A percentile compares a stretch with the other conserved stretches of the same genome.
Evolutionary conservation across 2,797 vertebrate genomes (phyloP).

Genomic region (Brachyalestes nurse): DNA sequence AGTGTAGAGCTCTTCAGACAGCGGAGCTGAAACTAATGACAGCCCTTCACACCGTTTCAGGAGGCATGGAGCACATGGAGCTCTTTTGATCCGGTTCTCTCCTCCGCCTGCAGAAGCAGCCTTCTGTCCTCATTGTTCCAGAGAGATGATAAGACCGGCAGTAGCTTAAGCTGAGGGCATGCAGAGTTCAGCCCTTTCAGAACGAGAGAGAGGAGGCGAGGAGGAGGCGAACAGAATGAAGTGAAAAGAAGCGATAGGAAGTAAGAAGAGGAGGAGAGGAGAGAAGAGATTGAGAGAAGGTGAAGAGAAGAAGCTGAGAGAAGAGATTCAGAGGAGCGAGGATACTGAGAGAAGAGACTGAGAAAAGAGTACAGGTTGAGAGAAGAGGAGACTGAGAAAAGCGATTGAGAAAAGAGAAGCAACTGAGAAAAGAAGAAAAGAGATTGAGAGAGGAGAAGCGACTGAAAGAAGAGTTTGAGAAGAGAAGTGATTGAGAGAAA

Average conservation of each 20-base stretch:
- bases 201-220: not conserved
- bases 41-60: not conserved
- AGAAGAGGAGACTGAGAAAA: too few species aligned
- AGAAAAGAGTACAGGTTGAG: not conserved
- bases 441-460: too few species aligned
- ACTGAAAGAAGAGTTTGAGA: not conserved
- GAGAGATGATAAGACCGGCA: constrained; percentile 68
- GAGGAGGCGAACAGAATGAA: constrained; percentile 12
- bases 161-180: constrained; percentile 76
- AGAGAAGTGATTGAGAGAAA: not conserved
- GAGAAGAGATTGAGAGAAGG: not conserved
- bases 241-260: constrained; percentile 33
- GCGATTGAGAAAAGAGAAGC: not conserved
- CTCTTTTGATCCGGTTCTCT: constrained; percentile 15
- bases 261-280: constrained; percentile 34
- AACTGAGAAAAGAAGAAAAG: not conserved
- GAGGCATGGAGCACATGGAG: constrained; percentile 11
- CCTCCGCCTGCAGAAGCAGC: constrained; percentile 30
- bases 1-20: not conserved
- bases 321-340: not conserved
- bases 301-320: constrained; percentile 1
- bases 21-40: constrained; percentile 5
- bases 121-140: constrained; percentile 73
- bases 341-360: not conserved
- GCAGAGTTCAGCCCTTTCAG: constrained; percentile 74